These are phyloP conservation scores for Macropodus opercularis DNA, from an alignment of 2,797 vertebrate genomes.

Conservation along the genomic window DNA sequence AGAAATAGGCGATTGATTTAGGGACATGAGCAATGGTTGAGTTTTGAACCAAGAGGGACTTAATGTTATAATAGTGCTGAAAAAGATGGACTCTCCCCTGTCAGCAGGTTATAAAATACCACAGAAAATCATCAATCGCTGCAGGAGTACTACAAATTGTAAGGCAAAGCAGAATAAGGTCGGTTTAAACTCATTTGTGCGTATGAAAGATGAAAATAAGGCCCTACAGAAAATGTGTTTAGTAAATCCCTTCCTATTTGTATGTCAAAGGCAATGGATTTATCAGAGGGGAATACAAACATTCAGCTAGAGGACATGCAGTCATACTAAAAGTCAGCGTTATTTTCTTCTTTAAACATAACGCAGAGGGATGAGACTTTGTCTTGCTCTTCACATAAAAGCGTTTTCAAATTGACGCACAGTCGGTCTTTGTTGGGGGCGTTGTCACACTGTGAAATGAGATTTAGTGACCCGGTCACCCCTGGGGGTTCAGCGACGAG, in stretches of 20 bases:
- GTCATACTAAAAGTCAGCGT: neutral
- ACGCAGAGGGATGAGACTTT: conserved; percentile 5
- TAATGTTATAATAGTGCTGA: conserved; percentile 27
- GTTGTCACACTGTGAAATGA: conserved; percentile 50
- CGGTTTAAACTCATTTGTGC: conserved; percentile 19
- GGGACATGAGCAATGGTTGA: conserved; percentile 21
- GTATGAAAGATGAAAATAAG: conserved; percentile 6
- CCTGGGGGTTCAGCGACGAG: conserved; percentile 18
- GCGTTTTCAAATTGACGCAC: conserved; percentile 35
- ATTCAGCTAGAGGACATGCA: conserved; percentile 2
- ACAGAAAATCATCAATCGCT: conserved; percentile 19
- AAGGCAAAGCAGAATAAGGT: conserved; percentile 42
- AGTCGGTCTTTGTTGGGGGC: conserved; percentile 18
- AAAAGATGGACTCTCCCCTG: conserved; percentile 23
- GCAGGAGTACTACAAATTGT: conserved; percentile 13
- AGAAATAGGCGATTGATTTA: conserved; percentile 29
- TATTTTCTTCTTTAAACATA: conserved; percentile 13
- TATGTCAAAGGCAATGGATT: neutral
- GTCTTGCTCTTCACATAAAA: conserved; percentile 7
- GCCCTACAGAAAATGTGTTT: conserved; percentile 15
- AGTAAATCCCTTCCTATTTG: neutral
- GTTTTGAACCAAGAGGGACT: conserved; percentile 16
- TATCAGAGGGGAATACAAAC: neutral
- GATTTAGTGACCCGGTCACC: conserved; percentile 25
- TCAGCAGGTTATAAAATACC: conserved; percentile 24